Evolutionary conservation across 1,140 invertebrate species (phyloP).

Genomic region (Mamestra configurata): DNA sequence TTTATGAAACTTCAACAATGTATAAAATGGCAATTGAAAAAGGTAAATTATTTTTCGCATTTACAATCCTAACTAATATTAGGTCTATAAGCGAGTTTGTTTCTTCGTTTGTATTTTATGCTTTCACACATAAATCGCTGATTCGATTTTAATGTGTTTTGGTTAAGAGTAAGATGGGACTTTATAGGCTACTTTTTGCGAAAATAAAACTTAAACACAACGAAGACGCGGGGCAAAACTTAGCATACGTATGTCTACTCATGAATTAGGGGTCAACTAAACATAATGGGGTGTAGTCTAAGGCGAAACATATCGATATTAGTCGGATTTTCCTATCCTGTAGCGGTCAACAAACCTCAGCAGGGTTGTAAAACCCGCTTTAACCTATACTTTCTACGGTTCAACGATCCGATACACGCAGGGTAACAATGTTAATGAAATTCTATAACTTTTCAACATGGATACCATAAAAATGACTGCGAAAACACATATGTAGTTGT

Average conservation of each 20-base stretch:
- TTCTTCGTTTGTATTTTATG: no score
- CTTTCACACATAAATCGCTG: no score
- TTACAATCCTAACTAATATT: no score
- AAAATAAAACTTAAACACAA: no score
- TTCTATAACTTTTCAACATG: slow-evolving; percentile 40
- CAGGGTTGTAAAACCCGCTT: slow-evolving; percentile 41
- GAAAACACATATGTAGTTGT: slow-evolving; percentile 21
- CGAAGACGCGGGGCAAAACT: no score
- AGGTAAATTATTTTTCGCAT: not conserved
- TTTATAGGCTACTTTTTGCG: no score
- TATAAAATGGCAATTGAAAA: not conserved
- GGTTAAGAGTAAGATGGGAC: no score
- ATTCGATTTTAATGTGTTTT: no score
- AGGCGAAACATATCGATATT: slow-evolving; percentile 15
- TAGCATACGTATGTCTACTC: no score
- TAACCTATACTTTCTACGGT: slow-evolving; percentile 39
- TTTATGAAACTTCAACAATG: not conserved
- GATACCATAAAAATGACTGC: slow-evolving; percentile 39
- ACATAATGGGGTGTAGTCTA: not conserved
- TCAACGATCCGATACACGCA: slow-evolving; percentile 51
- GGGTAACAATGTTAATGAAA: slow-evolving; percentile 44
- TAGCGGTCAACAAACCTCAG: slow-evolving; percentile 40
- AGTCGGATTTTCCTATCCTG: slow-evolving; percentile 31
- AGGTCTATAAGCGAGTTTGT: no score
- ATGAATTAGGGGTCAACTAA: not conserved